Percentiles rank a stretch among this genome's conserved stretches.
These are phyloP conservation scores for Coreoperca whiteheadi DNA, from an alignment of 2,113 vertebrate species.

Conservation along the genomic window DNA sequence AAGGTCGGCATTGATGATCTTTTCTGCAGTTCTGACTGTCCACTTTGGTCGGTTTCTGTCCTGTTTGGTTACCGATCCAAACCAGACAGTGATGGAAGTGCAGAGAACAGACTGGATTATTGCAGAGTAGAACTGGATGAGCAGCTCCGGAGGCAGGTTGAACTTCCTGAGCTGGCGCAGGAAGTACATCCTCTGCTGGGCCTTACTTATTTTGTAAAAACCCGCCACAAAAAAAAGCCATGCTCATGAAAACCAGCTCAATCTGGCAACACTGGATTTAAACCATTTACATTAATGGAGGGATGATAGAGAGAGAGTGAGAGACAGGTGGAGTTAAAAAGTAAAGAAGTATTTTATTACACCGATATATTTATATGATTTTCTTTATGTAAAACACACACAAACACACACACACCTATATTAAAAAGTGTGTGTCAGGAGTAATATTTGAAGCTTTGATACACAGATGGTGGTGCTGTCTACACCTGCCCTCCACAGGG, in stretches of 20 bases:
- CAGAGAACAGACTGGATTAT: too few species aligned
- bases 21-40: too few species aligned
- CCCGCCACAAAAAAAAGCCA: neutral
- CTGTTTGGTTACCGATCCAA: too few species aligned
- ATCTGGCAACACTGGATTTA: neutral
- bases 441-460: constrained; percentile 68
- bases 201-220: too few species aligned
- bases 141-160: too few species aligned
- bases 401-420: constrained; percentile 8
- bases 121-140: too few species aligned
- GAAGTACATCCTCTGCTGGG: too few species aligned
- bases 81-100: too few species aligned
- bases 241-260: neutral
- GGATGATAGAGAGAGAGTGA: neutral
- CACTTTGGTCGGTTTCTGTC: too few species aligned
- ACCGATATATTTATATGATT: neutral
- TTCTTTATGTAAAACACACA: constrained; percentile 15
- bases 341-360: neutral
- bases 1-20: too few species aligned
- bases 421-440: constrained; percentile 59
- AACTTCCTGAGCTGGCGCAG: too few species aligned
- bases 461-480: constrained; percentile 74
- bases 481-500: constrained; percentile 75
- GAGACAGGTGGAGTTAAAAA: too few species aligned
- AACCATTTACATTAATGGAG: neutral